Percentiles rank a stretch among this genome's conserved stretches.
These are phyloP conservation scores for Acanthococcus lagerstroemiae DNA, from an alignment of 2,888 invertebrate species.

Conservation along the genomic window DNA sequence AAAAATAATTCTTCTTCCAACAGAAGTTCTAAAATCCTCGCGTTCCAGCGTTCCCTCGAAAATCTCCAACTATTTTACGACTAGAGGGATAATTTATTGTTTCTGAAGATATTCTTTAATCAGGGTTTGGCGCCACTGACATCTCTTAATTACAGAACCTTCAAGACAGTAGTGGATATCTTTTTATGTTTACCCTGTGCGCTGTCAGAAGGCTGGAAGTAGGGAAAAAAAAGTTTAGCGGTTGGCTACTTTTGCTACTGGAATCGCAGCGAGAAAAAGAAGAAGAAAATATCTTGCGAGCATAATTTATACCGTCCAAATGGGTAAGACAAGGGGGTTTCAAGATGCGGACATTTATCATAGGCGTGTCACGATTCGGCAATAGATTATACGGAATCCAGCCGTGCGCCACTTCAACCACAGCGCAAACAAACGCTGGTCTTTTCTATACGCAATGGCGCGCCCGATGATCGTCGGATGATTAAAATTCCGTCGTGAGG, in stretches of 20 bases:
- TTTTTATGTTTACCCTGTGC: conserved; percentile 9
- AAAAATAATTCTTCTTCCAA: conserved; percentile 22
- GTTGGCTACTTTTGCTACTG: conserved; percentile 24
- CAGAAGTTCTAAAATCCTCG: conserved; percentile 22
- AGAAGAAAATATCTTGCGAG: conserved; percentile 14
- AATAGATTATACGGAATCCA: conserved; percentile 28
- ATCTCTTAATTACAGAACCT: conserved; percentile 23
- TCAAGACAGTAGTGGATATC: conserved; percentile 22
- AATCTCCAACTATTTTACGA: conserved; percentile 15
- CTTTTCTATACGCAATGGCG: no score
- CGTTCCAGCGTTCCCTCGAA: not conserved
- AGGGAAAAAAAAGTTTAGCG: not conserved
- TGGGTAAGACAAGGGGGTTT: conserved; percentile 21
- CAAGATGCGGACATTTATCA: conserved; percentile 27
- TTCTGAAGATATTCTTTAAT: conserved; percentile 21
- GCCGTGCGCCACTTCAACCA: conserved; percentile 20
- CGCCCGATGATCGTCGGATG: no score
- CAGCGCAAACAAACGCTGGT: not conserved
- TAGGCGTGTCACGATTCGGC: conserved; percentile 28
- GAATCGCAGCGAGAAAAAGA: conserved; percentile 9
- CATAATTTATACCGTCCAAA: conserved; percentile 24
- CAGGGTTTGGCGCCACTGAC: conserved; percentile 28
- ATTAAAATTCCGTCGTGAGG: no score
- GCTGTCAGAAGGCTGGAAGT: not conserved
- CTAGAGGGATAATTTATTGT: conserved; percentile 17